phyloP scores from a whole-genome alignment of 2,888 invertebrate species.

The Biston betularia region DNA sequence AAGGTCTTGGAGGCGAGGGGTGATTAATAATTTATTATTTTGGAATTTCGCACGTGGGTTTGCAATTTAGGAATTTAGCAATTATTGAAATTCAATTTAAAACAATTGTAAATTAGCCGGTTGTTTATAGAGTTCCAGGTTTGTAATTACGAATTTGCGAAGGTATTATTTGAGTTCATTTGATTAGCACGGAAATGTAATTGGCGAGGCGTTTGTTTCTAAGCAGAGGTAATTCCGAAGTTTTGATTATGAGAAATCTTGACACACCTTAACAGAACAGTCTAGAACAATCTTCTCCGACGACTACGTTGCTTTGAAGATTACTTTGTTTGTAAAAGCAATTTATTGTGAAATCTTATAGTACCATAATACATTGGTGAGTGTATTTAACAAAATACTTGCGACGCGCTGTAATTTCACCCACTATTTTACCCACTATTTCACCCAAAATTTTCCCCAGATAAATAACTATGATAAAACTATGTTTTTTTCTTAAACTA shows the following conservation, averaged over 20 bases:
- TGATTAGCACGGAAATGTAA: slow-evolving; percentile 16
- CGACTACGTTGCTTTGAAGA: no score
- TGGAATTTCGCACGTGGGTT: slow-evolving; percentile 47
- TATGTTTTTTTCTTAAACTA: no score
- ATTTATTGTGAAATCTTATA: no score
- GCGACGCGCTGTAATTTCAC: no score
- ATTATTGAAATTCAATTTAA: slow-evolving; percentile 43
- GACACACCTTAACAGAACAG: neutral
- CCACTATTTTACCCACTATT: no score
- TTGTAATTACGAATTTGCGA: slow-evolving; percentile 9
- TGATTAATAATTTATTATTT: slow-evolving; percentile 57
- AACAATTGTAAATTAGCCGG: slow-evolving; percentile 32
- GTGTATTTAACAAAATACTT: no score
- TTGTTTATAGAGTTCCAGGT: slow-evolving; percentile 35
- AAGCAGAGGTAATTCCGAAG: slow-evolving; percentile 4
- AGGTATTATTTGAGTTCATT: slow-evolving; percentile 16
- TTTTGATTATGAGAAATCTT: slow-evolving; percentile 1
- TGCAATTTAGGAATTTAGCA: slow-evolving; percentile 19
- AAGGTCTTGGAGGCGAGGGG: slow-evolving; percentile 43
- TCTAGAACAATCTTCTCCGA: neutral
- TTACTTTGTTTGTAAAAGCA: neutral
- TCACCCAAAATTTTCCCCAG: no score
- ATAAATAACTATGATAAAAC: no score
- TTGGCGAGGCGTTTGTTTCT: slow-evolving; percentile 14
- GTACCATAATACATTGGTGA: no score